Evolutionary conservation across 2,113 vertebrate genomes (phyloP).

Genomic region (Bambusicola thoracicus): DNA sequence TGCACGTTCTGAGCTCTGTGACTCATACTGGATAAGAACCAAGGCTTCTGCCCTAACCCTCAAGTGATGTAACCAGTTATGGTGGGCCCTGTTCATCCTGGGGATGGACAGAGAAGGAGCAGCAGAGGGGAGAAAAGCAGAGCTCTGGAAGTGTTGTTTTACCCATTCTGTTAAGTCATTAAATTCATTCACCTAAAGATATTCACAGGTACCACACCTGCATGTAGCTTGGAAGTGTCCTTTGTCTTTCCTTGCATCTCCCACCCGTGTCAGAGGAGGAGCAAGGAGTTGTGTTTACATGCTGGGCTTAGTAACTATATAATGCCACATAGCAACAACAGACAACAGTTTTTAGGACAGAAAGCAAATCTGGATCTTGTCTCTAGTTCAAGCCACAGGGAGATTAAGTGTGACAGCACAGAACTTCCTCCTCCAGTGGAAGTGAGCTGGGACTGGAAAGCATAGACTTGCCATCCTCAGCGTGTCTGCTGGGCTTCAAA

Average conservation of each 20-base stretch:
- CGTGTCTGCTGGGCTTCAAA: neutral
- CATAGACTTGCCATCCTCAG: neutral
- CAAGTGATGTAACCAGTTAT: slow-evolving; percentile 14
- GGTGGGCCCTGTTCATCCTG: neutral
- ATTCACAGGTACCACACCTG: neutral
- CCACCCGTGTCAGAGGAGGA: neutral
- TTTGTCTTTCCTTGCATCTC: neutral
- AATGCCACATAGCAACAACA: rapidly evolving
- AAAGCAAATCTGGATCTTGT: neutral
- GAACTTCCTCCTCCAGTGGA: neutral
- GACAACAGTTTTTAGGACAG: neutral
- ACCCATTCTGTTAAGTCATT: neutral
- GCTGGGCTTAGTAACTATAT: neutral
- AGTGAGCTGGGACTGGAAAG: neutral
- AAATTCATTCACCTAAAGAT: neutral
- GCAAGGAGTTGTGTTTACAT: neutral
- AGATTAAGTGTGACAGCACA: neutral
- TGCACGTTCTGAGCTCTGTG: neutral
- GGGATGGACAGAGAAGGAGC: neutral
- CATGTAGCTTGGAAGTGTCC: neutral
- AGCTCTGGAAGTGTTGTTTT: neutral
- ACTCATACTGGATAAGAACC: slow-evolving; percentile 44
- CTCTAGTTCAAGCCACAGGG: rapidly evolving
- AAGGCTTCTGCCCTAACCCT: neutral
- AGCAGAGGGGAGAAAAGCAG: neutral